A percentile compares a stretch with the other conserved stretches of the same genome.
Conservation (phyloP, 2,797 vertebrate genomes). For the Enteromius paludinosus region DNA sequence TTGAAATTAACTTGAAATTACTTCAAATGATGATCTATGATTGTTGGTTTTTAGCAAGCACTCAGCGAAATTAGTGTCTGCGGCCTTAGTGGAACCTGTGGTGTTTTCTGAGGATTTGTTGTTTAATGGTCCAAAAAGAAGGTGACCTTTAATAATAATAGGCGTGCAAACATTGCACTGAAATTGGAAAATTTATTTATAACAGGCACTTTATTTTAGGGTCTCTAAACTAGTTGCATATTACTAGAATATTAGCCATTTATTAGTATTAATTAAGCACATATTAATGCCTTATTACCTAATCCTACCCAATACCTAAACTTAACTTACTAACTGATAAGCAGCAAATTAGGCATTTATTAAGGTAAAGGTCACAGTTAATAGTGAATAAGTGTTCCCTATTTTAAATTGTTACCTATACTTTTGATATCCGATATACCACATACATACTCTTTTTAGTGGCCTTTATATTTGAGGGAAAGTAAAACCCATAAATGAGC, state of each 20-base stretch:
- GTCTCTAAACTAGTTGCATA: no score
- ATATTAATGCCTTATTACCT: no score
- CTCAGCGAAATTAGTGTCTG: background rate
- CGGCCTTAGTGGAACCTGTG: background rate
- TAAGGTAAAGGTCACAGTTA: no score
- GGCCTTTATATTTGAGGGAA: background rate
- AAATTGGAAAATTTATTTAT: background rate
- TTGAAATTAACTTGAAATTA: background rate
- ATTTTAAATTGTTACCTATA: no score
- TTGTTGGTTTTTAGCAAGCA: background rate
- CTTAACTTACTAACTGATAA: no score
- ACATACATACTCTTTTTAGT: background rate
- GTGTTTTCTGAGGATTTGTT: conserved; percentile 4
- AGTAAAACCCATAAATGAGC: background rate
- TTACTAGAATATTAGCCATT: no score
- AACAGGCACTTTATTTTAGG: no score
- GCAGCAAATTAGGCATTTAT: no score
- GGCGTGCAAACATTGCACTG: background rate
- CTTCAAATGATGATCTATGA: background rate
- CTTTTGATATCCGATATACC: background rate
- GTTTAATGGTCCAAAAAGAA: background rate
- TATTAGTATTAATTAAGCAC: no score
- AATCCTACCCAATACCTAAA: no score
- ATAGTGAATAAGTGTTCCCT: no score
- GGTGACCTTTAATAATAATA: conserved; percentile 9